Conservation (phyloP, 2,113 vertebrate species). For the Epinephelus fuscoguttatus region DNA sequence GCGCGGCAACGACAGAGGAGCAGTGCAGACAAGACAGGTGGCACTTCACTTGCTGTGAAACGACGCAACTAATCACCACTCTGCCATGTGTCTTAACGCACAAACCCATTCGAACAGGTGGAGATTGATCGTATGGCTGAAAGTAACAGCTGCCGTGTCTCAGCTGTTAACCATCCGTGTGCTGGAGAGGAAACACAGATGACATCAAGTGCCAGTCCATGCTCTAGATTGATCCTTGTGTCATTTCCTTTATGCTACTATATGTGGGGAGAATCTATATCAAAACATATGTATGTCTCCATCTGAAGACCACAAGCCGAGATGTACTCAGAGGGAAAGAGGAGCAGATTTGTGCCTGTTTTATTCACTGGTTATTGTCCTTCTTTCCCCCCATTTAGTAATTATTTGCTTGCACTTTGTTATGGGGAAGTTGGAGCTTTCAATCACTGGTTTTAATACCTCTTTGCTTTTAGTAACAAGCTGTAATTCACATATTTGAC, state of each 20-base stretch:
- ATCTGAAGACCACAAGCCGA: conserved; percentile 7
- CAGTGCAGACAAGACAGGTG: conserved; percentile 59
- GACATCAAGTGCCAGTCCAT: conserved; percentile 32
- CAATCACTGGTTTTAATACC: background rate
- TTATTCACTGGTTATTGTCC: conserved; percentile 8
- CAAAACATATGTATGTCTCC: conserved; percentile 16
- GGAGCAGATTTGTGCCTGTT: conserved; percentile 58
- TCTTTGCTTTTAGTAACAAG: background rate
- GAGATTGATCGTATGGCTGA: conserved; percentile 66
- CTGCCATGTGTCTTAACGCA: conserved; percentile 68
- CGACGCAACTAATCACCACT: conserved; percentile 74
- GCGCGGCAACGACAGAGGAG: conserved; percentile 8
- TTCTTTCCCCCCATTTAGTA: background rate
- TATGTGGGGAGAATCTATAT: conserved; percentile 16
- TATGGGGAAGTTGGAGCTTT: background rate
- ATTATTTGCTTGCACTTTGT: conserved; percentile 48
- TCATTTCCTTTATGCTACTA: conserved; percentile 40
- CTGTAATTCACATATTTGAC: conserved; percentile 44
- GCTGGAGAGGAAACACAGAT: conserved; percentile 50
- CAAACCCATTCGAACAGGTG: conserved; percentile 63
- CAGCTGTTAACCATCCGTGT: conserved; percentile 46
- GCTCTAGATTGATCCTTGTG: conserved; percentile 29
- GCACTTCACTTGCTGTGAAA: conserved; percentile 71
- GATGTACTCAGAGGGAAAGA: conserved; percentile 4
- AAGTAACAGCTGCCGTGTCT: conserved; percentile 65